These are phyloP conservation scores for Ceraclea dissimilis DNA, from an alignment of 2,888 invertebrate species.

Conservation along the genomic window DNA sequence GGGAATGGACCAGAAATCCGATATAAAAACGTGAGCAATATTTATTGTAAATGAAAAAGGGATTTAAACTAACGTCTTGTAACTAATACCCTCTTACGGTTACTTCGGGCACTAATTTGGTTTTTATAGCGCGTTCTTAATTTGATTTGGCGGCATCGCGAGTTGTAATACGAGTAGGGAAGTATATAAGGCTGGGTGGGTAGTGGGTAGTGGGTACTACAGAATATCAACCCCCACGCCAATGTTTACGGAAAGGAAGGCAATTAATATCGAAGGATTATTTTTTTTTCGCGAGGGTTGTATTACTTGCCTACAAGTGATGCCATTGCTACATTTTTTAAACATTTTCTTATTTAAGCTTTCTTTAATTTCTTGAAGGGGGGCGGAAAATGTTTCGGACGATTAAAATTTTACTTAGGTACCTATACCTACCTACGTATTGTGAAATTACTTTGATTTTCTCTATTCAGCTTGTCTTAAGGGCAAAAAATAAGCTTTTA, in stretches of 20 bases:
- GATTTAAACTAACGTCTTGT: conserved; percentile 54
- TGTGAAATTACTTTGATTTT: conserved; percentile 49
- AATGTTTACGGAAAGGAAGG: conserved; percentile 25
- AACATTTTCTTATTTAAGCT: conserved; percentile 37
- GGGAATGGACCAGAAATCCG: conserved; percentile 16
- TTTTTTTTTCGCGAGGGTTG: conserved; percentile 39
- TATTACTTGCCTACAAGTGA: conserved; percentile 26
- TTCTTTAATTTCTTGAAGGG: conserved; percentile 54
- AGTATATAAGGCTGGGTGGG: conserved; percentile 30
- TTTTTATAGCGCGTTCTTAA: conserved; percentile 53
- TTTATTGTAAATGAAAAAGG: conserved; percentile 54
- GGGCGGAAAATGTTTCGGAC: conserved; percentile 41
- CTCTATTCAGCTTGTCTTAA: conserved; percentile 17
- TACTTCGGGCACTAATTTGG: conserved; percentile 53
- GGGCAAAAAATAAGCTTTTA: conserved; percentile 22
- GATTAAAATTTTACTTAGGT: conserved; percentile 55
- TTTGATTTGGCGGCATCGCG: conserved; percentile 52
- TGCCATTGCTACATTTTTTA: conserved; percentile 25
- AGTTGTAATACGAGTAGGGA: conserved; percentile 25
- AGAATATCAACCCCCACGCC: not conserved
- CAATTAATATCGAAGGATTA: conserved; percentile 52
- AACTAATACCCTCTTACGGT: conserved; percentile 52
- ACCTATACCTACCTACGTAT: too few relatives aligned
- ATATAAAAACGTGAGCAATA: conserved; percentile 39
- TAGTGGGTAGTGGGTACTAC: too few relatives aligned